Base-by-base conservation (phyloP, 1,140 invertebrate genomes). In the Camponotus vicinus region DNA sequence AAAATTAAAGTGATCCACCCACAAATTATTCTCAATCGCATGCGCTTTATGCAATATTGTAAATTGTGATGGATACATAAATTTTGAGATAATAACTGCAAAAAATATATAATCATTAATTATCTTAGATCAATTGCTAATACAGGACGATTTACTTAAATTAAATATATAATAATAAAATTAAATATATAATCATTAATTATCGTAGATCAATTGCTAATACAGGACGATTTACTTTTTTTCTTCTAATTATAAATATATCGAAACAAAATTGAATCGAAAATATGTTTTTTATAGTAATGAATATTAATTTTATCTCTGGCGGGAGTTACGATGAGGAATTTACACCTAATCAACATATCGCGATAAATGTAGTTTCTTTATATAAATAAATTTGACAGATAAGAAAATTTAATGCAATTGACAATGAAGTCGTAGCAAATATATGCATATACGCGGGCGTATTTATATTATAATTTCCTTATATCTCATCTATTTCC, bases 381-480 rank as follows among this genome's bases (percentile, higher is more conserved):
- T 11, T 77, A 6, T 34, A 0, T 18, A n/a, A 11, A 11, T 8
- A 71, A n/a, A 37, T 11, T 66, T 64, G 27, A 63, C 4, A 34
- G 5, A 40, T 57, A 40, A 57, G 40, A 64, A 8, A 63, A 63
- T 77, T 49, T 27, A 21, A 40, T 3, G 40, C 40, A 18, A 15
- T 42, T 42, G 40, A n/a, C 40, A 63, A n/a, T 11, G 40, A 64
- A 42, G 63, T 13, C 32, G 42, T 2, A 42, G 45, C 15, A 59
- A 13, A 42, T 59, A 76, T 52, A 34, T 7, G 15, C 0, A 49
- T 3, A 13, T 13, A 45, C 9, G 15, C 37, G 37, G 37, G 18
- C 32, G 21, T 63, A 45, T 55, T 45, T 63, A 45, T 63, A 27
- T 45, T 63, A 27, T 40, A 32, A 77, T 64, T 77, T 77, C 59